Percentiles rank a stretch among this genome's conserved stretches.
Conservation (phyloP, 2,888 invertebrate species). For the Lepetodrilus schrolli region DNA sequence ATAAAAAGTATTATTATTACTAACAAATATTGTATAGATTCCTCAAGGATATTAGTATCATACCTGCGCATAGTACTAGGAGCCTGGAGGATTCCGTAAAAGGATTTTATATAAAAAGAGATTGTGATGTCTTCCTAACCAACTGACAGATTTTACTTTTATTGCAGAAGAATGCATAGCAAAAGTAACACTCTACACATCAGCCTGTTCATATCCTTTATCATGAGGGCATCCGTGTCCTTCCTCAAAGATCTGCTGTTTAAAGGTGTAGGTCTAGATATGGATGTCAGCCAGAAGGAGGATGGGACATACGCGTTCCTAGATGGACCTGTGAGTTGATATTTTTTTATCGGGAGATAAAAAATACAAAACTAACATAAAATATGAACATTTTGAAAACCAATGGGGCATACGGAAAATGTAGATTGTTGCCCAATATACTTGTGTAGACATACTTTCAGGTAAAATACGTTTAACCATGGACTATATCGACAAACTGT, state of each 20-base stretch:
- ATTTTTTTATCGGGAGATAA: too few relatives aligned
- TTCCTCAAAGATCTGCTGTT: conserved; percentile 80
- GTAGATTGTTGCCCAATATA: too few relatives aligned
- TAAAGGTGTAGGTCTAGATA: conserved; percentile 66
- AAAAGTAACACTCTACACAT: conserved; percentile 83
- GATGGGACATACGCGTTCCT: conserved; percentile 39
- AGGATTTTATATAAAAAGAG: neutral
- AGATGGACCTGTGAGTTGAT: conserved; percentile 37
- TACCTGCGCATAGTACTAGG: too few relatives aligned
- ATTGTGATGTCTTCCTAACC: too few relatives aligned
- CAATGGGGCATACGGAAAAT: too few relatives aligned
- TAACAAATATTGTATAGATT: neutral
- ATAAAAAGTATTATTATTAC: too few relatives aligned
- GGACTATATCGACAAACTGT: too few relatives aligned
- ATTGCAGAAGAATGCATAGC: conserved; percentile 80
- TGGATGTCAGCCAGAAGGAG: conserved; percentile 46
- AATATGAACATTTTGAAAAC: too few relatives aligned
- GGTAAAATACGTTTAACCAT: too few relatives aligned
- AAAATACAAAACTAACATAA: too few relatives aligned
- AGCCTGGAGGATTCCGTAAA: too few relatives aligned
- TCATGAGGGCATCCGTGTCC: conserved; percentile 80
- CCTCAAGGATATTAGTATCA: neutral
- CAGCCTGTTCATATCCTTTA: conserved; percentile 83
- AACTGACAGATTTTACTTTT: neutral
- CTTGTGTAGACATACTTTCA: too few relatives aligned